phyloP scores from a whole-genome alignment of 2,888 invertebrate species.

The Xanthia icteritia region DNA sequence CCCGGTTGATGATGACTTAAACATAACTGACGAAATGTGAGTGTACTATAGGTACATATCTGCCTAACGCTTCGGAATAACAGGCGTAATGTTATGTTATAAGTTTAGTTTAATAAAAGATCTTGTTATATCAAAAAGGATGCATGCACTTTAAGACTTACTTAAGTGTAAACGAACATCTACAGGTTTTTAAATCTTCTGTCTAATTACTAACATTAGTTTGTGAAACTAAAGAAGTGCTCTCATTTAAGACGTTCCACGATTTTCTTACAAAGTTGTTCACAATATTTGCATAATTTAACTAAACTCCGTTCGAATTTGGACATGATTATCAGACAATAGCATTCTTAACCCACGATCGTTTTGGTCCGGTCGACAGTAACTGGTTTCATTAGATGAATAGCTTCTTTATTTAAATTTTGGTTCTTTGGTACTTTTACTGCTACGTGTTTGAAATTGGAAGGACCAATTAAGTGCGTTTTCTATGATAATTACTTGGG shows the following conservation, averaged over 20 bases:
- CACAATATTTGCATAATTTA: constrained; percentile 16
- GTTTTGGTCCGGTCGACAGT: not conserved
- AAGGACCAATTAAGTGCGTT: not conserved
- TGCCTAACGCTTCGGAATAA: not conserved
- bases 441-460: not conserved
- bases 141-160: not conserved
- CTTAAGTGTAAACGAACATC: not conserved
- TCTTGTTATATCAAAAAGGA: not conserved
- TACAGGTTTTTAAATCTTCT: not conserved
- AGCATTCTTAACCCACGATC: not conserved
- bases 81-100: not conserved
- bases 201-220: constrained; percentile 21
- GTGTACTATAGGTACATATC: not conserved
- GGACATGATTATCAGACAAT: not conserved
- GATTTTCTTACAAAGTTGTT: not conserved
- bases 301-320: not conserved
- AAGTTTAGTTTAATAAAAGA: not conserved
- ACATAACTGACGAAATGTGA: not conserved
- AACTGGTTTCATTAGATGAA: not conserved
- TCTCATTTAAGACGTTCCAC: not conserved
- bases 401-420: not conserved
- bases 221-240: not conserved
- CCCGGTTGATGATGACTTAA: not conserved
- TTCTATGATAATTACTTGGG: not conserved
- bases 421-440: not conserved